Evolutionary conservation across 2,113 vertebrate genomes (phyloP), one percentile per base, ranked within the genome.

Genomic region (Philantomba maxwellii): DNA sequence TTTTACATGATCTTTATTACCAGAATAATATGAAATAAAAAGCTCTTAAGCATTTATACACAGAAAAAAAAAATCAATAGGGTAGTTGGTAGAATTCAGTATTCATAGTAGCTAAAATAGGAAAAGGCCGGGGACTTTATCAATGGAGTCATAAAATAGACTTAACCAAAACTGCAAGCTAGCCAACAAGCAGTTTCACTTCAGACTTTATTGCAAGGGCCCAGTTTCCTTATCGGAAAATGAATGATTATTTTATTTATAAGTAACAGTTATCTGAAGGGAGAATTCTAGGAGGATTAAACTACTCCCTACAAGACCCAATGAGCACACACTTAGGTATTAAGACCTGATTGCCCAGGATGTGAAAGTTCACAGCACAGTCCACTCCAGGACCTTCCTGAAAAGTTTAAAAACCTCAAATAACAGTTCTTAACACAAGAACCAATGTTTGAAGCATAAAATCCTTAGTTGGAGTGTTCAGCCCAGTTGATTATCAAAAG

Each of bases 1-100:
- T 93, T 97, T 80, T 95, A 95, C 25, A 91, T 96, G 39, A 95
- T 95, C 39, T 92, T 92, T 93, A 94, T 87, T 92, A 87, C 73
- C 43, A 89, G 70, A 55, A 58, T 60, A 90, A 92, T 45, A 58
- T 60, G 87, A 96, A 91, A 89, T 47, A 78, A 80, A 94, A 91
- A 92, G 43, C 10, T 70, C 86, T 97, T 77, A 88, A 86, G 62
- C 70, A 93, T 57, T 97, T 91, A 86, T 39, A 95, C 57, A 93
- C 36, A 96, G 45, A 78, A 93, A 83, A 94, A 84, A 87, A 78
- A 84, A 87, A 82, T 78, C 64, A 83, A 17, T 36, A 75, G 19
- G 47, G 21, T 80, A 51, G 53, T 45, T 66, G 8, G 78, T 15
- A 92, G 60, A 73, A 94, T 11, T 11, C 28, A 87, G 7, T 47